A percentile compares a stretch with the other conserved stretches of the same genome.
These are phyloP conservation scores for Hetaerina titia DNA, from an alignment of 2,888 invertebrate genomes.

Conservation along the genomic window DNA sequence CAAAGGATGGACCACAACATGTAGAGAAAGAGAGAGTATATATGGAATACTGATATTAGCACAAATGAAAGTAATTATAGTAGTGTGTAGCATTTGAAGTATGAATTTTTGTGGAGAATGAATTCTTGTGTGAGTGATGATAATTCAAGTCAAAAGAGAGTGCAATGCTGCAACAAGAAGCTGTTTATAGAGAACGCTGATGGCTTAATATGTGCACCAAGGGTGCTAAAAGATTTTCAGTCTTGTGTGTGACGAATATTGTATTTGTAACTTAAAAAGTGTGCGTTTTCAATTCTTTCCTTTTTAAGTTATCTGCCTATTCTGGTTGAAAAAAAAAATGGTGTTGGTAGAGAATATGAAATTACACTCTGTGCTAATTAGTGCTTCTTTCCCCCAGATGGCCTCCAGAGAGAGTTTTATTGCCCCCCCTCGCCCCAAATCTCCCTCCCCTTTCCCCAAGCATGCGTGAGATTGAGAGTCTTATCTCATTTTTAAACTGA, in stretches of 20 bases:
- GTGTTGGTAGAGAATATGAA: conserved; percentile 55
- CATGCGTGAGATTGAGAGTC: neutral
- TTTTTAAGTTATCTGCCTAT: conserved; percentile 58
- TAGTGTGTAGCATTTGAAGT: neutral
- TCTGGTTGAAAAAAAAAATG: conserved; percentile 55
- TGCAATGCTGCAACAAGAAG: conserved; percentile 48
- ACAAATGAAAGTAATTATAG: conserved; percentile 42
- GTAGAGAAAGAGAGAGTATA: neutral
- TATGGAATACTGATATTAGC: conserved; percentile 15
- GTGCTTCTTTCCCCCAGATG: conserved; percentile 17
- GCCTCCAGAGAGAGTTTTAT: neutral
- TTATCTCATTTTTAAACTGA: conserved; percentile 23
- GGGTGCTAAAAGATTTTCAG: conserved; percentile 38
- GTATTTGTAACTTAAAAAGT: conserved; percentile 40
- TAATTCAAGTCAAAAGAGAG: conserved; percentile 43
- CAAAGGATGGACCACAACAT: conserved; percentile 8
- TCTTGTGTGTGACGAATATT: conserved; percentile 33
- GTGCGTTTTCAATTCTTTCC: conserved; percentile 30
- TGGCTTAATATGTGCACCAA: conserved; percentile 7
- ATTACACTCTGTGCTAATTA: conserved; percentile 39
- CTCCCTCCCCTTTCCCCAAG: neutral
- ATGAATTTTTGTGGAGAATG: neutral
- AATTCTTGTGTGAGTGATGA: conserved; percentile 36
- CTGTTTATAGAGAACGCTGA: conserved; percentile 25
- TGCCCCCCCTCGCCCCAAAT: neutral